Base-by-base conservation (phyloP, 1,140 invertebrate species). In the Temnothorax curvispinosus region DNA sequence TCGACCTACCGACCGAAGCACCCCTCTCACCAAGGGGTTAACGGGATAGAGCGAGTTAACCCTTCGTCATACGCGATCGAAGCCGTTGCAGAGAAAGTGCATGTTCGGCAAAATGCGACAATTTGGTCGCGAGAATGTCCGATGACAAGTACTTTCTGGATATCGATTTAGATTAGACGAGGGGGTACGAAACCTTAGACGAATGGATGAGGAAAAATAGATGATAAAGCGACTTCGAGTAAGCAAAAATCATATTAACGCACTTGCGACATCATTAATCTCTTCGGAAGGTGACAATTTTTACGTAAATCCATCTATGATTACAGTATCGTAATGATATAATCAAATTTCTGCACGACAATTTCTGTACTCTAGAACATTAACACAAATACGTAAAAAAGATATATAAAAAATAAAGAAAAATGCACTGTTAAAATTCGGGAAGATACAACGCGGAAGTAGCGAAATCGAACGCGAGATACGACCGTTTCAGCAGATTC, bases 1-100 rank as follows among this genome's bases (percentile, higher is more conserved):
- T 67, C 54, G 52, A 85, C 58, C 64, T 60, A 77, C 60, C 84
- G 67, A 81, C 38, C 38, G 62, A 69, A 72, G 67, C 62, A 56
- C 67, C 87, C 50, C 74, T 76, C 32, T 80, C 64, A 58, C 69
- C 27, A 64, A 50, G 77, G 54, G 69, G 67, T 74, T 84, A 84
- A 84, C 80, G 13, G 62, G 78, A 44, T 69, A 84, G 13, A 74
- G 11, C 58, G 11, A 72, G 54, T 87, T 88, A 88, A 75, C 75
- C 84, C 77, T 56, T 64, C 15, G 54, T 54, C 67, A 11, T 35
- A 15, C 38, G 13, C 27, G 41, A 78, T 64, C 41, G 54, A 75
- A 75, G 5, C 27, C 47, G 32, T 27, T 65, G 72, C 44, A 32
- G n/a, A n/a, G n/a, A 21, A 67, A 41, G 35, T 54, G 44, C 74